Base-by-base conservation (phyloP, 2,797 vertebrate species). In the Xenentodon cancila region DNA sequence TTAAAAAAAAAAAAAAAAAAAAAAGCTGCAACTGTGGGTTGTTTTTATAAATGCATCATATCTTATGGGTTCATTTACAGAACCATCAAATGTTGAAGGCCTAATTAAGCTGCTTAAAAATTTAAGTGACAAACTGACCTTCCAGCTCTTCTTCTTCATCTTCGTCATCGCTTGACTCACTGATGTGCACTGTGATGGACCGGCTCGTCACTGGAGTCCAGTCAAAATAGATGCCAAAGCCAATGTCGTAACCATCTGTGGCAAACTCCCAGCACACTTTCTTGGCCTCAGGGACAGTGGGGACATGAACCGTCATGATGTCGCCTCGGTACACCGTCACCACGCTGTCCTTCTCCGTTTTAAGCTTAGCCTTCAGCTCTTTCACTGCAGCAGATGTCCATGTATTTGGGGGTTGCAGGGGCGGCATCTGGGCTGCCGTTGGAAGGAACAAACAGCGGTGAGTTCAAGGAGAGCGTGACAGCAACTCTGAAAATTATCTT, bases 221-320 rank as follows among this genome's bases (percentile, higher is more conserved):
- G 86, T 99, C 98, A 87, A 99, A 99, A 88, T 98, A 98, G 69
- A 99, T 92, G 53, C 98, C 98, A 65, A 99, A 99, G 49, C 97
- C 97, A 54, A 99, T 97, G 89, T 99, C 98, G 0, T 98, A 99
- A 80, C 96, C 92, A 1, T 99, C 98, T 0, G 98, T 99, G 5
- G 96, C 96, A 68, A 98, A 99, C 88, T 99, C 98, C 98, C 98
- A 99, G 90, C 97, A 98, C 69, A 99, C 93, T 11, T 93, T 94
- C 73, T 95, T 97, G 54, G 96, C 96, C 53, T 98, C 95, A 0
- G 97, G 97, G 40, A 97, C 93, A 3, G 96, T 97, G 63, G 98
- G 98, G 51, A 99, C 97, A 0, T 96, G 92, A 50, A 99, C 94
- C 0, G 97, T 99, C 92, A 98, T 95, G 64, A 99, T 96, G 79